Evolutionary conservation across 2,113 vertebrate genomes (phyloP).

Genomic region (Sciurus niger): DNA sequence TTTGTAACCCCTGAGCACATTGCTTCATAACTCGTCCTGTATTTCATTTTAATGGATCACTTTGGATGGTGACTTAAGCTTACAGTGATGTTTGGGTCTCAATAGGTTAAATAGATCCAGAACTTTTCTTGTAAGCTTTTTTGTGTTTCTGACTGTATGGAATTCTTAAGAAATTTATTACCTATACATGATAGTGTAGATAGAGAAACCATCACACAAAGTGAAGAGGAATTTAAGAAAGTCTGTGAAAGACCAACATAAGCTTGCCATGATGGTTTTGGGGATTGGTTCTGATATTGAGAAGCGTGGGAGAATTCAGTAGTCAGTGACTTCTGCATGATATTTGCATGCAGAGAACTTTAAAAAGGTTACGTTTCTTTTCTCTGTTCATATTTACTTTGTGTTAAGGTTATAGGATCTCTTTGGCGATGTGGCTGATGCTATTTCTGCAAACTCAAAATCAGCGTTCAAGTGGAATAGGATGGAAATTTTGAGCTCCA

Average conservation of each 20-base stretch:
- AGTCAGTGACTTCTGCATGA: conserved; percentile 65
- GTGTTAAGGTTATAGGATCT: conserved; percentile 79
- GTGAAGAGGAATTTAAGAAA: background rate
- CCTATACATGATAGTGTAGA: background rate
- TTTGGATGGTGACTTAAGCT: background rate
- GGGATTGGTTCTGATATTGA: background rate
- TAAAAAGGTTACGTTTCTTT: conserved; percentile 80
- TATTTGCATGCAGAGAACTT: conserved; percentile 82
- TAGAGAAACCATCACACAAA: background rate
- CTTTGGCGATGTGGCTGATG: conserved; percentile 48
- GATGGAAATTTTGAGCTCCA: conserved; percentile 64
- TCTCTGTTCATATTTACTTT: conserved; percentile 79
- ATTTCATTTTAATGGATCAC: background rate
- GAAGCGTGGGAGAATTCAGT: background rate
- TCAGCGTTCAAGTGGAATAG: conserved; percentile 58
- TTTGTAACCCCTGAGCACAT: background rate
- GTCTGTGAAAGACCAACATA: conserved; percentile 46
- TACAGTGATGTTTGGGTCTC: background rate
- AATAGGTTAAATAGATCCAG: background rate
- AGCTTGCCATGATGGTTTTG: background rate
- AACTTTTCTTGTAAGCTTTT: background rate
- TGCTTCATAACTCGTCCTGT: background rate
- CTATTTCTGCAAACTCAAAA: conserved; percentile 75
- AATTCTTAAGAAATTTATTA: background rate
- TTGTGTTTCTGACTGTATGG: background rate